Evolutionary conservation across 30 jellyfish, hydroid and myxozoan genomes (phyloP).

Genomic region (Pelagia noctiluca): DNA sequence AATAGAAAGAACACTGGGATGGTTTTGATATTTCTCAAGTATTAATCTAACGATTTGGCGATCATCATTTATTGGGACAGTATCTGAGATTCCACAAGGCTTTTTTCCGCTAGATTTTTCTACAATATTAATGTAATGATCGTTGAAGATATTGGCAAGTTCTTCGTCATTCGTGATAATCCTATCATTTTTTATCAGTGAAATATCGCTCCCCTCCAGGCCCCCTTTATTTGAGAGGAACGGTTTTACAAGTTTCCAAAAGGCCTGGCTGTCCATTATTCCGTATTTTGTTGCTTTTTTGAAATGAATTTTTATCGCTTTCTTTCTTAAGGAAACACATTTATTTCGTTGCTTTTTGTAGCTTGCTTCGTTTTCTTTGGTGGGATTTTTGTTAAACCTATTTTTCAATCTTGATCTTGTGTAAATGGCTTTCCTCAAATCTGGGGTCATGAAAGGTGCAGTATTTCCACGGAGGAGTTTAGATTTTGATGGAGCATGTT

Average conservation of each 20-base stretch:
- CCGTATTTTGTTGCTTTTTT: background rate
- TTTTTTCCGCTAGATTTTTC: background rate
- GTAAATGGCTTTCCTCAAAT: slow-evolving; percentile 27
- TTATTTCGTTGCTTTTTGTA: slow-evolving; percentile 36
- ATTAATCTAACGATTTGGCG: no score
- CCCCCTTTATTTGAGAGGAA: no score
- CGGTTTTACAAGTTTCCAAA: no score
- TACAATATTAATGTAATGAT: no score
- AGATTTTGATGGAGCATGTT: slow-evolving; percentile 36
- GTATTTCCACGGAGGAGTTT: slow-evolving; percentile 21
- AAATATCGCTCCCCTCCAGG: no score
- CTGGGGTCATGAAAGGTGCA: slow-evolving; percentile 29
- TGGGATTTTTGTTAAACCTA: slow-evolving; percentile 27
- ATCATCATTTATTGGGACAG: background rate
- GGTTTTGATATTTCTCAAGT: background rate
- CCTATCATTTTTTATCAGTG: no score
- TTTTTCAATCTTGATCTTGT: slow-evolving; percentile 36
- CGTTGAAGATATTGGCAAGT: no score
- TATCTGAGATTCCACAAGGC: slow-evolving; percentile 3
- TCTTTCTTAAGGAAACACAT: slow-evolving; percentile 15
- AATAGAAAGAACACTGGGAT: background rate
- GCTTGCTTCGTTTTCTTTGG: slow-evolving; percentile 16
- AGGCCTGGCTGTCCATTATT: background rate
- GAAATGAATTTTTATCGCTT: slow-evolving; percentile 6
- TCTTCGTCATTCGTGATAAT: no score